Percentiles rank a stretch among this genome's conserved stretches.
Conservation (phyloP, 92 coral and sea anemone species). For the Umimayanthus chanpuru region DNA sequence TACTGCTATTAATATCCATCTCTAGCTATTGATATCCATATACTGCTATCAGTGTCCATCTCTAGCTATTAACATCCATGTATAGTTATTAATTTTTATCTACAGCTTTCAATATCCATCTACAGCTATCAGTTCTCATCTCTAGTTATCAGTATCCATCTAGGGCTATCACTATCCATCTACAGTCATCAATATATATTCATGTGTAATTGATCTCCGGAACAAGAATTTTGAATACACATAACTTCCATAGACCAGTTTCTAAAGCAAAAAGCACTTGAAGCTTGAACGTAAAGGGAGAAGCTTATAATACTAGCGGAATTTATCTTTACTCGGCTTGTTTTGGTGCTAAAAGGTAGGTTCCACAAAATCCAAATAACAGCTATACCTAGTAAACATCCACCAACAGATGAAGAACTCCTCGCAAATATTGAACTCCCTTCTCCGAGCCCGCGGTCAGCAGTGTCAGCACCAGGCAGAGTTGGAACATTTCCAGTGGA, state of each 20-base stretch:
- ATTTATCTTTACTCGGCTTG: no score
- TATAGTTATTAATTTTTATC: neutral
- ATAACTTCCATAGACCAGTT: no score
- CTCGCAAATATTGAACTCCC: constrained; percentile 59
- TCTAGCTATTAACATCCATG: neutral
- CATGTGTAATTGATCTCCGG: neutral
- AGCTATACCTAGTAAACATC: no score
- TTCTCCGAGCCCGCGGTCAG: constrained; percentile 23
- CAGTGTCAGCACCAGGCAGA: constrained; percentile 26
- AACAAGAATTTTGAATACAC: no score
- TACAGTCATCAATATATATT: neutral
- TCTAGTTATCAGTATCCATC: neutral
- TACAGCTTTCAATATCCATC: neutral
- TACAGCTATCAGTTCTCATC: neutral
- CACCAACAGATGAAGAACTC: constrained; percentile 65
- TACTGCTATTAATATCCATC: neutral
- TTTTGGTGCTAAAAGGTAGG: no score
- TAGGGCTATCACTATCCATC: neutral
- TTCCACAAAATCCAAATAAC: no score
- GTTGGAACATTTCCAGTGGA: constrained; percentile 18
- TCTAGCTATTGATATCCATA: neutral
- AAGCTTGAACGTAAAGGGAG: no score
- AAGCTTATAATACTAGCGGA: no score
- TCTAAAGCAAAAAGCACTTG: neutral
- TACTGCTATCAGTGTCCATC: neutral